phyloP scores from a whole-genome alignment of 2,797 vertebrate genomes.

The Schizothorax lantsangensis region DNA sequence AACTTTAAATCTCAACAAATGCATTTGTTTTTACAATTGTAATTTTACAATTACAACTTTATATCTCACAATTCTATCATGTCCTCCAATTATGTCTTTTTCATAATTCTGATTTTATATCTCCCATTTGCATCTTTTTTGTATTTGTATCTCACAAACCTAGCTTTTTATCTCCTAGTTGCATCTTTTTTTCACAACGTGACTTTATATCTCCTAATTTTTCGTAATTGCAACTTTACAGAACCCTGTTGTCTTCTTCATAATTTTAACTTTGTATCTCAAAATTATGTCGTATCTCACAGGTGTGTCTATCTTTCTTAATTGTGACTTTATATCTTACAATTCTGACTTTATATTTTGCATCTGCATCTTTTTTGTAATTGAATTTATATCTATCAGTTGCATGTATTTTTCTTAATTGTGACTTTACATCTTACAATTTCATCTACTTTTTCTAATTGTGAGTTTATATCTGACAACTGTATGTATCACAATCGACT shows the following conservation, averaged over 20 bases:
- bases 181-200: background rate
- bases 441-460: background rate
- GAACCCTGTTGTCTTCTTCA: no score
- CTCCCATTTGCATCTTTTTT: background rate
- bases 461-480: background rate
- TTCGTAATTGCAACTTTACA: no score
- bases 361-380: no score
- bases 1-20: no score
- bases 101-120: background rate
- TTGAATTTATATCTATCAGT: background rate
- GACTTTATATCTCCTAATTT: background rate
- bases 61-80: no score
- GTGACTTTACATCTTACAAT: background rate
- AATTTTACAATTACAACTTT: no score
- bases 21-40: no score
- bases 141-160: background rate
- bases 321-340: background rate
- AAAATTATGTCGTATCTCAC: no score
- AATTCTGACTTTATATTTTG: background rate
- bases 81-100: background rate
- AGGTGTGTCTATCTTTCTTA: background rate
- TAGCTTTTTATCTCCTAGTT: background rate
- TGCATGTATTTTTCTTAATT: background rate
- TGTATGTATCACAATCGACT: background rate
- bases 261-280: no score